phyloP scores from a whole-genome alignment of 1,140 invertebrate genomes.

The Scaptomyza hsui region DNA sequence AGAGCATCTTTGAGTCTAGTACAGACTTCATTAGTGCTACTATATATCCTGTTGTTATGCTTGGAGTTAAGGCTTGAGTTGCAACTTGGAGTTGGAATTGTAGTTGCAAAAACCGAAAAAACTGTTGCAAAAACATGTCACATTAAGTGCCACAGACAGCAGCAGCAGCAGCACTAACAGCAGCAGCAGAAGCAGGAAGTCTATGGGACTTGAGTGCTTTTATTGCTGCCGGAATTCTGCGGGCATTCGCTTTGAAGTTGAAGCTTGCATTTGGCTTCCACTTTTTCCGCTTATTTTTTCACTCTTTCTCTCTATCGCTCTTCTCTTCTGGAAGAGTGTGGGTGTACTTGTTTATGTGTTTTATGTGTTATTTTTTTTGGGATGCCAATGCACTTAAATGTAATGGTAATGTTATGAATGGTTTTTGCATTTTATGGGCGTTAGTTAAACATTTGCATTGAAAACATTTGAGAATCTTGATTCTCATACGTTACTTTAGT shows the following conservation, averaged over 20 bases:
- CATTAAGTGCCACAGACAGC: slow-evolving; percentile 76
- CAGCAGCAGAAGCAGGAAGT: slow-evolving; percentile 55
- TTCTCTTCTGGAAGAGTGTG: slow-evolving; percentile 8
- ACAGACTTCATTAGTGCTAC: neutral
- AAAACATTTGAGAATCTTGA: neutral
- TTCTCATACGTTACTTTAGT: neutral
- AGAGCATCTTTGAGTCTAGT: slow-evolving; percentile 2
- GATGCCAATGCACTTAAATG: slow-evolving; percentile 78
- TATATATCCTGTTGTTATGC: slow-evolving; percentile 3
- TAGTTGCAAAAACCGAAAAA: slow-evolving; percentile 57
- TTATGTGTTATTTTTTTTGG: neutral
- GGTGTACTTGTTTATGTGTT: slow-evolving; percentile 55
- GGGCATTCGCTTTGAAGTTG: slow-evolving; percentile 75
- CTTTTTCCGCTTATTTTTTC: slow-evolving; percentile 14
- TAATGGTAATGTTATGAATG: slow-evolving; percentile 69
- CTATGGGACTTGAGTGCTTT: slow-evolving; percentile 77
- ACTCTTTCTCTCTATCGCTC: slow-evolving; percentile 1
- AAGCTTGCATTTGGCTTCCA: slow-evolving; percentile 54
- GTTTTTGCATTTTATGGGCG: slow-evolving; percentile 18
- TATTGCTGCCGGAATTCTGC: slow-evolving; percentile 74
- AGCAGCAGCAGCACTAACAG: slow-evolving; percentile 16
- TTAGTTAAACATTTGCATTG: slow-evolving; percentile 50
- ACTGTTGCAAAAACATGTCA: slow-evolving; percentile 81
- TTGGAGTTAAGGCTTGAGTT: slow-evolving; percentile 18
- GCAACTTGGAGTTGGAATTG: neutral